These are phyloP conservation scores for Sebastes melanostomus DNA, from an alignment of 2,797 vertebrate genomes.

Conservation along the genomic window DNA sequence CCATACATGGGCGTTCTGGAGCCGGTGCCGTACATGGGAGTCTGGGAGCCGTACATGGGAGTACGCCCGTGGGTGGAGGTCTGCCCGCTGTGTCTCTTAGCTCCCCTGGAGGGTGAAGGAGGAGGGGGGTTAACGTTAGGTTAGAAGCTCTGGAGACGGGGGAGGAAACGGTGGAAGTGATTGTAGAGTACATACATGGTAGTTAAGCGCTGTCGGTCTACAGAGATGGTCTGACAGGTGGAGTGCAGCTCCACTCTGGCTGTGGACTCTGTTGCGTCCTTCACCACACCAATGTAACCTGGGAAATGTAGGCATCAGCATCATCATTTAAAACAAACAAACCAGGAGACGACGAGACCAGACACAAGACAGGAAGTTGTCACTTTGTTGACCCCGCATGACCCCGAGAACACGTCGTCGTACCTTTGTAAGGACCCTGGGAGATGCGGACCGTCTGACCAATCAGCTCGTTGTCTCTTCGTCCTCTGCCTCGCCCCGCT, in stretches of 20 bases:
- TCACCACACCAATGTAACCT: slow-evolving; percentile 97
- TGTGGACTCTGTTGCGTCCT: slow-evolving; percentile 95
- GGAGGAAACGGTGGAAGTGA: not conserved
- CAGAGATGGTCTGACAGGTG: slow-evolving; percentile 97
- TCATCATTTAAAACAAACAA: not conserved
- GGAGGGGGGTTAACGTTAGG: no score
- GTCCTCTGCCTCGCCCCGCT: slow-evolving; percentile 90
- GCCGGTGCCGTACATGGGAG: slow-evolving; percentile 92
- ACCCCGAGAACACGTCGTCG: not conserved
- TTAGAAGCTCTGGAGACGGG: not conserved
- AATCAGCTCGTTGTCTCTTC: slow-evolving; percentile 94
- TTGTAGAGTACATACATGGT: slow-evolving; percentile 83
- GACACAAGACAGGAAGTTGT: not conserved
- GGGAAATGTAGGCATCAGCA: slow-evolving; percentile 12
- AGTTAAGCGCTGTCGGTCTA: slow-evolving; percentile 91
- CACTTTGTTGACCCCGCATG: not conserved
- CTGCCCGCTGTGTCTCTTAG: slow-evolving; percentile 85
- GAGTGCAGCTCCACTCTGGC: slow-evolving; percentile 95
- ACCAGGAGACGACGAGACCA: not conserved
- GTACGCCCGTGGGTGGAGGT: slow-evolving; percentile 89
- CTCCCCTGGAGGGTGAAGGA: slow-evolving; percentile 76
- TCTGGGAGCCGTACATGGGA: slow-evolving; percentile 94
- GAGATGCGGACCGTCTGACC: slow-evolving; percentile 96
- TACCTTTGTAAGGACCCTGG: slow-evolving; percentile 96
- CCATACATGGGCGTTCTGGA: slow-evolving; percentile 96